A percentile compares a stretch with the other conserved stretches of the same genome.
Evolutionary conservation across 2,797 vertebrate genomes (phyloP).

Genomic region (Sebastes elongatus): DNA sequence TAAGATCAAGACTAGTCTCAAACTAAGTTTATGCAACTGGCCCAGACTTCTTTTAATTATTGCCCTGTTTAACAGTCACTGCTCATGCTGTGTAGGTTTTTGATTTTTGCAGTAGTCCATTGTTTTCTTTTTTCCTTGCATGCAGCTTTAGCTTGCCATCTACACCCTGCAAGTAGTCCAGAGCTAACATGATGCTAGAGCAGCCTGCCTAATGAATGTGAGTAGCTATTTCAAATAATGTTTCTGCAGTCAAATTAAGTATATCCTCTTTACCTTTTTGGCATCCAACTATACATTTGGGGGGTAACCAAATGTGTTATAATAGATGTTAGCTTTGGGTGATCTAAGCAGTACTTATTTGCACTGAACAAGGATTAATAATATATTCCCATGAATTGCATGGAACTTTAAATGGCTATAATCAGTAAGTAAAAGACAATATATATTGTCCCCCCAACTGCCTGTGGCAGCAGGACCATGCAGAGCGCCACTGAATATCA

Average conservation of each 20-base stretch:
- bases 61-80: not conserved
- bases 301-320: not conserved
- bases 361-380: not conserved
- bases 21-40: too few relatives aligned
- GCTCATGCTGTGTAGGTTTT: not conserved
- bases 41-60: not conserved
- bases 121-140: not conserved
- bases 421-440: not conserved
- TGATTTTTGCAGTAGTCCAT: not conserved
- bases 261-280: not conserved
- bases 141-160: not conserved
- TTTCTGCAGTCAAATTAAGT: not conserved
- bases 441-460: too few relatives aligned
- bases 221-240: not conserved
- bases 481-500: slow-evolving; percentile 28
- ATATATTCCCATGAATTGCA: not conserved
- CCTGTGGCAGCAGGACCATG: not conserved
- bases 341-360: not conserved
- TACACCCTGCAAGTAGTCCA: not conserved
- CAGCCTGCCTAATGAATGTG: not conserved
- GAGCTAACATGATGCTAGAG: not conserved
- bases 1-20: too few relatives aligned
- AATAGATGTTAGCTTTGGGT: not conserved
- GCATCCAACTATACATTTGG: not conserved
- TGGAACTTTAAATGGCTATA: not conserved